Conservation (phyloP, 2,113 vertebrate species). For the Platichthys flesus region DNA sequence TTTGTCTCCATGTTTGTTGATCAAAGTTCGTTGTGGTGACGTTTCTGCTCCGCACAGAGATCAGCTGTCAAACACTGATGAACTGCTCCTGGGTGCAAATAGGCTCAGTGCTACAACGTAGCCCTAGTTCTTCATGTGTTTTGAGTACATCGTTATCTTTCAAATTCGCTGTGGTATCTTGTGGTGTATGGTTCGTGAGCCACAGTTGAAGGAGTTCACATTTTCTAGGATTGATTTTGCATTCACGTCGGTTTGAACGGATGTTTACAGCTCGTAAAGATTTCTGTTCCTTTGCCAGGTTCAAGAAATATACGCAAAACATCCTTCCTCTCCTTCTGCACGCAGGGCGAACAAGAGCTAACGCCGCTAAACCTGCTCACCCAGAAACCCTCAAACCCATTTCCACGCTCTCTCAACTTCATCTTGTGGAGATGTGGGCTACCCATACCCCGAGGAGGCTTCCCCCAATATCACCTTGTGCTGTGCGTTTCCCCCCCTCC, state of each 20-base stretch:
- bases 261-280: not conserved
- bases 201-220: slow-evolving; percentile 3
- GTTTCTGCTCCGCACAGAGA: no score
- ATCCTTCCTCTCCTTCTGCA: not conserved
- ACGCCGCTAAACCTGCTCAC: not conserved
- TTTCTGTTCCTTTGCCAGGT: not conserved
- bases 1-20: no score
- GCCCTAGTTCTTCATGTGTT: slow-evolving; percentile 1
- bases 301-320: not conserved
- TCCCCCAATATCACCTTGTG: slow-evolving; percentile 3
- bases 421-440: slow-evolving; percentile 34
- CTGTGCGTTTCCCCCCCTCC: slow-evolving; percentile 9
- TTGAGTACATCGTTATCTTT: slow-evolving; percentile 20
- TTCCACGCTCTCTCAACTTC: not conserved
- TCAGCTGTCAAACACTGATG: no score
- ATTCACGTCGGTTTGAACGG: not conserved
- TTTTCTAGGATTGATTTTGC: not conserved
- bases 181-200: slow-evolving; percentile 4
- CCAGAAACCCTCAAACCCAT: not conserved
- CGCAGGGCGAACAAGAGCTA: not conserved
- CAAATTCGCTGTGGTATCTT: slow-evolving; percentile 10
- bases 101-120: no score
- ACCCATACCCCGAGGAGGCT: slow-evolving; percentile 34
- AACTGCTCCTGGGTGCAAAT: no score
- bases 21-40: no score